Base-by-base conservation (phyloP, 2,113 vertebrate genomes). In the Ptyas mucosa region DNA sequence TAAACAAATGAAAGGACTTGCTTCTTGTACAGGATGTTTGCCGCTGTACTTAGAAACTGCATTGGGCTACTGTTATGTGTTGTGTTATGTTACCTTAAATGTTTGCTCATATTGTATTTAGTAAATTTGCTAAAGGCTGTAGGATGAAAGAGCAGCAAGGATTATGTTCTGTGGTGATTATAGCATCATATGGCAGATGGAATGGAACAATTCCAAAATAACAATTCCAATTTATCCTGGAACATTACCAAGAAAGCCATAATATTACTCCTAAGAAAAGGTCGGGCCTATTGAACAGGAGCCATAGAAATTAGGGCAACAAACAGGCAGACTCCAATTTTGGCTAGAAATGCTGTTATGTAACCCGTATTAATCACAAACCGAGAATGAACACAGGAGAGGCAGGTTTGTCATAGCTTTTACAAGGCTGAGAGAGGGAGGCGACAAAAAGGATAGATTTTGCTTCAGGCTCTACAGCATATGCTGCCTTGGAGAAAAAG, bases 1-100 rank as follows among this genome's bases (percentile, higher is more conserved):
- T 58, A 53, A 85, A 57, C 58, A 90, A 53, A 53, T 90, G 53
- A 92, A 92, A 85, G 89, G 43, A n/a, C 29, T 75, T 92, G 55
- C 51, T 75, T 57, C 34, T 89, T 58, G 87, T 29, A 39, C 2
- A 55, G 89, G 87, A 86, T 51, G 39, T 75, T 75, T 34, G 55
- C 51, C 87, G 81, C 91, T 92, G 53, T 75, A 57, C 55, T 92
- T 93, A 91, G 46, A 94, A 85, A 15, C 21, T 39, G 2, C 12
- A 69, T 34, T 69, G n/a, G n/a, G 26, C 15, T 69, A n/a, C 14
- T 34, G 29, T 69, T 69, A 34, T 15, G 10, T 61, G 57, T 26
- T 61, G 53, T 21, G 24, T 26, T 61, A 20, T 49, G n/a, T 92
- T 90, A 46, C 9, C 34, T 57, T 94, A 81, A 3, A 64, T 18